These are phyloP conservation scores for Thunnus maccoyii DNA, from an alignment of 2,113 vertebrate species.

Conservation along the genomic window DNA sequence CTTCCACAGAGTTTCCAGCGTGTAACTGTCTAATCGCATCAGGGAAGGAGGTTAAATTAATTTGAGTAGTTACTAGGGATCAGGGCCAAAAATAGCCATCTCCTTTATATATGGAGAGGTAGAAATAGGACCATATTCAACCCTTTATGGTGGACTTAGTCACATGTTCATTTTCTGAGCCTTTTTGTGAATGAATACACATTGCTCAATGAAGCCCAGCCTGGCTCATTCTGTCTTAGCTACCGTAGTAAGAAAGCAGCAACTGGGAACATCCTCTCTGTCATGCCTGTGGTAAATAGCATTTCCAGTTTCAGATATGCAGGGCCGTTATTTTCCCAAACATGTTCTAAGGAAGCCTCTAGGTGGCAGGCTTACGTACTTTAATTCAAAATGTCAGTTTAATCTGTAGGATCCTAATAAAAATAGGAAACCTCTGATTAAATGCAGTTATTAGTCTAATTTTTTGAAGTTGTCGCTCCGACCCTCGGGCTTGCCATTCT, in stretches of 20 bases:
- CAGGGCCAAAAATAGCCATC: neutral
- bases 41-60: slow-evolving; percentile 44
- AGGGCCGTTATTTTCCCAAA: neutral
- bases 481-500: slow-evolving; percentile 30
- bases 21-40: slow-evolving; percentile 35
- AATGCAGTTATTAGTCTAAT: slow-evolving; percentile 31
- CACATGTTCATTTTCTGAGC: neutral
- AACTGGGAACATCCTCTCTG: neutral
- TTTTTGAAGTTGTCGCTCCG: slow-evolving; percentile 34
- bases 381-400: slow-evolving; percentile 23
- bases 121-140: neutral
- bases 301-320: neutral
- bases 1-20: slow-evolving; percentile 9
- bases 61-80: slow-evolving; percentile 16
- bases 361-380: neutral
- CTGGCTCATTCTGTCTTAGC: neutral
- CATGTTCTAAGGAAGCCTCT: neutral
- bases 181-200: neutral
- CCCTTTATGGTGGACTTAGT: neutral
- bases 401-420: slow-evolving; percentile 8
- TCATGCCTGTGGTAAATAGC: neutral
- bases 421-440: slow-evolving; percentile 20
- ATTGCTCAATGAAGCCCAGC: neutral
- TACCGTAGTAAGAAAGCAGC: neutral
- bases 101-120: neutral